Percentiles rank a stretch among this genome's conserved stretches.
phyloP scores from a whole-genome alignment of 2,888 invertebrate genomes.

The Apodemia duryi region DNA sequence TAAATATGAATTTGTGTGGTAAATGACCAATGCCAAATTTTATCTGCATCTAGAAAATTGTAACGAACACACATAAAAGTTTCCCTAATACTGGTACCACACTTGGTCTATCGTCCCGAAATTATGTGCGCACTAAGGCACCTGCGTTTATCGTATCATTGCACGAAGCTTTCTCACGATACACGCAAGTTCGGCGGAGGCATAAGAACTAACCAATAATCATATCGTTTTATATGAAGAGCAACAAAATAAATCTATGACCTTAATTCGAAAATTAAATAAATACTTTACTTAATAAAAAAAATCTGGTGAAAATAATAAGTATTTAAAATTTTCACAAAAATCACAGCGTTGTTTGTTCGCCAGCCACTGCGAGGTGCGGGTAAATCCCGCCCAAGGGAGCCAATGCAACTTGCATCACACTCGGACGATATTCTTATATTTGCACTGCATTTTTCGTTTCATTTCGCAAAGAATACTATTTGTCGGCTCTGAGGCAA shows the following conservation, averaged over 20 bases:
- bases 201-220: too few species aligned
- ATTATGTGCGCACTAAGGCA: too few species aligned
- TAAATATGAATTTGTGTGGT: too few species aligned
- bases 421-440: conserved; percentile 59
- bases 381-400: conserved; percentile 48
- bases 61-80: too few species aligned
- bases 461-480: conserved; percentile 47
- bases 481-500: conserved; percentile 44
- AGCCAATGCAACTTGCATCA: conserved; percentile 50
- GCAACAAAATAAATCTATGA: not conserved
- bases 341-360: conserved; percentile 17
- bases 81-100: too few species aligned
- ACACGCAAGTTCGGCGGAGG: too few species aligned
- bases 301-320: conserved; percentile 2
- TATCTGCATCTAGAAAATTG: too few species aligned
- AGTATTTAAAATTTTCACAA: conserved; percentile 5
- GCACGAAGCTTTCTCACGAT: too few species aligned
- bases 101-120: too few species aligned
- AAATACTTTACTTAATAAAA: not conserved
- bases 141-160: too few species aligned
- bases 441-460: conserved; percentile 43
- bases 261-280: not conserved
- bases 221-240: not conserved
- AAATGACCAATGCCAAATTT: too few species aligned
- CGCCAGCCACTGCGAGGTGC: conserved; percentile 38